Percentiles rank a stretch among this genome's conserved stretches.
phyloP scores from a whole-genome alignment of 2,113 vertebrate genomes.

The Lontra canadensis region DNA sequence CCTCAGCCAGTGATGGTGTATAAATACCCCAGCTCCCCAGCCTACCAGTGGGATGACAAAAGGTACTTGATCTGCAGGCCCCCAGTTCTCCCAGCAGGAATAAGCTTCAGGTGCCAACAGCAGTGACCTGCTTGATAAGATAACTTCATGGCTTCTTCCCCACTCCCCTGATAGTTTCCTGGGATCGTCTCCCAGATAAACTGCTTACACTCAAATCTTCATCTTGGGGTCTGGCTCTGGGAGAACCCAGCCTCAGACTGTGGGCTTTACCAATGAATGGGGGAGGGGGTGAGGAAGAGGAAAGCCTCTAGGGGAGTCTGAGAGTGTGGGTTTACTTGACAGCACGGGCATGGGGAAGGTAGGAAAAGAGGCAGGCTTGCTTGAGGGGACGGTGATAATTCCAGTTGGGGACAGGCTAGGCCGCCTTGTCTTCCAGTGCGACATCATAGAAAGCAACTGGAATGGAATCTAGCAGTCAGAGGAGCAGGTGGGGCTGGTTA shows the following conservation, averaged over 20 bases:
- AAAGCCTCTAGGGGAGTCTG: too few relatives aligned
- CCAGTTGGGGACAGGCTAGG: not conserved
- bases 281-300: not conserved
- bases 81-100: not conserved
- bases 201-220: not conserved
- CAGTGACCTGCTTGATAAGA: not conserved
- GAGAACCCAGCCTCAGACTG: not conserved
- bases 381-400: not conserved
- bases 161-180: not conserved
- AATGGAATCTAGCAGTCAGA: not conserved
- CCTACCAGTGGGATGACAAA: too few relatives aligned
- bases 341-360: not conserved
- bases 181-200: not conserved
- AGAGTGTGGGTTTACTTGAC: not conserved
- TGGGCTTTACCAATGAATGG: not conserved
- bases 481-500: not conserved
- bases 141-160: too few relatives aligned
- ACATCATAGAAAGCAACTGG: not conserved
- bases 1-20: not conserved
- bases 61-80: not conserved
- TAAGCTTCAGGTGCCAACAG: too few relatives aligned
- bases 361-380: not conserved
- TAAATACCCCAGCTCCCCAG: not conserved
- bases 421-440: not conserved
- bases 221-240: not conserved